phyloP scores from a whole-genome alignment of 2,888 invertebrate genomes.

The Acanthosepion lycidas region DNA sequence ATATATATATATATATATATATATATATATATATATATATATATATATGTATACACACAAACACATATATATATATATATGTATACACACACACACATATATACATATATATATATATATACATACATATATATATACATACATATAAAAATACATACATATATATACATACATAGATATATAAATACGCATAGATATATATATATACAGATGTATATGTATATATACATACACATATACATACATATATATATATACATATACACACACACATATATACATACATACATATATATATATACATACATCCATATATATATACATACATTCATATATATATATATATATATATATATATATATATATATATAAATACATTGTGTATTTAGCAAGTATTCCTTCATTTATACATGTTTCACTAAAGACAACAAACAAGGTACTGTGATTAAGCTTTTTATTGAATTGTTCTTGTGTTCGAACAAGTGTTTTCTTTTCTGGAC shows the following conservation, averaged over 20 bases:
- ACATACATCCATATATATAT: background rate
- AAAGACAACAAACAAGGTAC: no score
- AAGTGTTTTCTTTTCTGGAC: no score
- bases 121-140: no score
- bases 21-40: no score
- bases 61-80: background rate
- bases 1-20: background rate
- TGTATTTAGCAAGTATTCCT: no score
- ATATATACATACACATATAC: background rate
- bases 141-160: no score
- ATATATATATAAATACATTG: background rate
- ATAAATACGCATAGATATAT: background rate
- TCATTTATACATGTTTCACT: no score
- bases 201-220: background rate
- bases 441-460: no score
- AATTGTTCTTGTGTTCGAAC: no score
- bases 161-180: background rate
- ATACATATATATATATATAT: background rate
- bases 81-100: background rate
- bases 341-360: conserved; percentile 33
- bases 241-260: background rate
- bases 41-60: background rate
- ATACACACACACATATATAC: background rate
- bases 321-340: background rate
- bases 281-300: no score